Evolutionary conservation across 2,888 invertebrate species (phyloP), one percentile per base, ranked within the genome.

Genomic region (Epinotia demarniana): DNA sequence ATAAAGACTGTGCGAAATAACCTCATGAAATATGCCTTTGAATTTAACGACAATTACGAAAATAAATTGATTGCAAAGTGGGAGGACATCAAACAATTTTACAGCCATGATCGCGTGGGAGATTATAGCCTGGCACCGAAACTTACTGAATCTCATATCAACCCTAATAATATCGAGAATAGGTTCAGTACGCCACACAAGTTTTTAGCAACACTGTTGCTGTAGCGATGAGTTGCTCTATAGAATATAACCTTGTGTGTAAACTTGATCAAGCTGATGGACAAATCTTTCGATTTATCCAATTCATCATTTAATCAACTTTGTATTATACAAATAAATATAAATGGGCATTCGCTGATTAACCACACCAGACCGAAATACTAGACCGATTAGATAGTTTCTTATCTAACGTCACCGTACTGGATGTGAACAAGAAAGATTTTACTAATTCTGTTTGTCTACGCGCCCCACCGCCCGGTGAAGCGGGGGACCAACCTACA

Each of bases 231-330:
- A 23, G 13, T 58, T 58, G 19, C 19, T 23, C 57, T 11, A 58
- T 58, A 23, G 57, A 58, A 58, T 58, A 4, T 58, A 58, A 58
- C 57, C 57, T 23, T 58, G 13, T 23, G 12, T 58, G 57, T 58
- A 9, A 57, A 57, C 19, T 18, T 57, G 11, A 57, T 57, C 13
- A 23, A 58, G 19, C 18, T 19, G 12, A 23, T 58, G 11, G 57
- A 58, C 9, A 58, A 58, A 58, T 12, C 19, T 4, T 23, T 23
- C 19, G 23, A 58, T 58, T 23, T 58, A 11, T 12, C 23, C 1
- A 23, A 58, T 58, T 58, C 57, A 58, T 58, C 1, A 23, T 23
- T 58, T 58, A 19, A 58, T 58, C 19, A 11, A 23, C 12, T 11
- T 12, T 58, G 23, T 23, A 58, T 18, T 19, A 58, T 9, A 3